Percentiles rank a stretch among this genome's conserved stretches.
phyloP scores from a whole-genome alignment of 2,888 invertebrate species.

The Lasioglossum leucozonium region DNA sequence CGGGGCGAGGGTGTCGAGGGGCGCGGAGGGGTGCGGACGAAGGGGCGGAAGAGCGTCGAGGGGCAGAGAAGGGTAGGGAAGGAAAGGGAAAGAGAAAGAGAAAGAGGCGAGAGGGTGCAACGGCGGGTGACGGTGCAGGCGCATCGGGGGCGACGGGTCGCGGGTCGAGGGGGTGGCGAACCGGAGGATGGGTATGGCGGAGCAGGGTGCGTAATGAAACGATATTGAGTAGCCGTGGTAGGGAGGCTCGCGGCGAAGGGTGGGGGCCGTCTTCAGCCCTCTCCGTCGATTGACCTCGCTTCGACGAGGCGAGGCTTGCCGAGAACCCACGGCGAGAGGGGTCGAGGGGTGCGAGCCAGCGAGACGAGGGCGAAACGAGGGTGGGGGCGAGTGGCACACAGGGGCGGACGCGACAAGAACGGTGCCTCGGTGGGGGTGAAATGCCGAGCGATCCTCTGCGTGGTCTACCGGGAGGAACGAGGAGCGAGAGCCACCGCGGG shows the following conservation, averaged over 20 bases:
- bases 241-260: constrained; percentile 68
- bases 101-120: constrained; percentile 52
- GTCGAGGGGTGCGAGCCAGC: constrained; percentile 7
- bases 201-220: constrained; percentile 83
- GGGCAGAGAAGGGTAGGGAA: constrained; percentile 9
- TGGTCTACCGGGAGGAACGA: constrained; percentile 48
- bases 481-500: not conserved
- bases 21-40: constrained; percentile 33
- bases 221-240: constrained; percentile 81
- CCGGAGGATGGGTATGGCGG: constrained; percentile 62
- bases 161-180: constrained; percentile 44
- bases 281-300: constrained; percentile 84
- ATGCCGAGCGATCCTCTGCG: constrained; percentile 62
- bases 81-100: constrained; percentile 30
- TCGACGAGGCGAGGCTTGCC: constrained; percentile 72
- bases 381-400: constrained; percentile 48
- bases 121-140: constrained; percentile 53
- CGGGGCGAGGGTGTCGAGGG: constrained; percentile 37
- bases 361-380: constrained; percentile 45
- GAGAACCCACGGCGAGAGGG: constrained; percentile 60
- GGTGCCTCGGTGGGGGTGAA: constrained; percentile 55
- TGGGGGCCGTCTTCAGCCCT: constrained; percentile 78
- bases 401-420: constrained; percentile 66
- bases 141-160: constrained; percentile 54
- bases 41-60: constrained; percentile 36